These are phyloP conservation scores for Bujurquina vittata DNA, from an alignment of 2,113 vertebrate genomes.

Conservation along the genomic window DNA sequence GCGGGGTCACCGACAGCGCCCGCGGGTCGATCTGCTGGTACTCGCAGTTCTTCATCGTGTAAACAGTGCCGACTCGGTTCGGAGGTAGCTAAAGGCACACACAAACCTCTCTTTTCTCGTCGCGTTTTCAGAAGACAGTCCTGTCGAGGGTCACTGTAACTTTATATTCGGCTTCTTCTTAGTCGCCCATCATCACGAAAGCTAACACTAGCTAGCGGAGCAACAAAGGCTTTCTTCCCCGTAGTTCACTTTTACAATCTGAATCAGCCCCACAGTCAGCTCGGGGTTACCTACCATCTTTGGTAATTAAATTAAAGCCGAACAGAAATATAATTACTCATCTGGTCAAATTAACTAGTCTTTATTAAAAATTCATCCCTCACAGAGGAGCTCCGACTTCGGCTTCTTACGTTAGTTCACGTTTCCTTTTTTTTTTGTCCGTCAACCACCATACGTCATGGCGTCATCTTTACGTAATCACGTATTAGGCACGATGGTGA, in stretches of 20 bases:
- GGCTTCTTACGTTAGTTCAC: not conserved
- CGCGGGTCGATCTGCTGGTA: conserved; percentile 89
- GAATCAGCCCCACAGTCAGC: not conserved
- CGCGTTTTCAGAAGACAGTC: not conserved
- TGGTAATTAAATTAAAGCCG: not conserved
- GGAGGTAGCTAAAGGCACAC: conserved; percentile 51
- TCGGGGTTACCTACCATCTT: conserved; percentile 43
- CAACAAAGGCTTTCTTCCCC: conserved; percentile 32
- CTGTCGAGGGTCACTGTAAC: conserved; percentile 24
- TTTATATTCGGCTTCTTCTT: not conserved
- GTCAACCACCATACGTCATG: conserved; percentile 36
- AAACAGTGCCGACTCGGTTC: not conserved
- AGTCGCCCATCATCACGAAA: conserved; percentile 56
- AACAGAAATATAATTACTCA: not conserved
- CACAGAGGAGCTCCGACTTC: not conserved
- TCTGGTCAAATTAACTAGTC: not conserved
- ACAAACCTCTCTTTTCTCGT: not conserved
- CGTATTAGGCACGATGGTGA: not conserved
- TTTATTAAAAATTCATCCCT: not conserved
- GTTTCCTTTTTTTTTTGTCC: conserved; percentile 28
- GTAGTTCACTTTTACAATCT: conserved; percentile 14
- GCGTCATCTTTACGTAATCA: not conserved
- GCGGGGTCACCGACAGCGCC: conserved; percentile 71
- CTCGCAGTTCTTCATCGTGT: conserved; percentile 86
- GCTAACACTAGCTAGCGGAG: conserved; percentile 57